Evolutionary conservation across 2,888 invertebrate genomes (phyloP).

Genomic region (Plemyria rubiginata): DNA sequence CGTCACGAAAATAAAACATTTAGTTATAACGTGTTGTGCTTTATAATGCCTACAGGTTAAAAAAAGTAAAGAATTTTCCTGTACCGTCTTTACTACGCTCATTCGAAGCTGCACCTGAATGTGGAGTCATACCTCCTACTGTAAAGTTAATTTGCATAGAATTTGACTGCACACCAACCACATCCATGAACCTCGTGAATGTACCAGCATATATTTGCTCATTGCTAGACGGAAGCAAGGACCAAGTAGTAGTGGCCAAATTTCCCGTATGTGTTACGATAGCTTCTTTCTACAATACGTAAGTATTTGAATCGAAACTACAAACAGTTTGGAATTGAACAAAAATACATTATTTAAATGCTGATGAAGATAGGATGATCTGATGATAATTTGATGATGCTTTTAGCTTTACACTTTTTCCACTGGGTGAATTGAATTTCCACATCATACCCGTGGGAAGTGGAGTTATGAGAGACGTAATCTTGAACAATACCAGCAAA

Average conservation of each 20-base stretch:
- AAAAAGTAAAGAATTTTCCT: constrained; percentile 77
- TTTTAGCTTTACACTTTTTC: constrained; percentile 84
- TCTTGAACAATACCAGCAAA: constrained; percentile 85
- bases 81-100: constrained; percentile 69
- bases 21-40: neutral
- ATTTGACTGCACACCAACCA: constrained; percentile 73
- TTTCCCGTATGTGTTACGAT: constrained; percentile 75
- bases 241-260: constrained; percentile 77
- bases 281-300: constrained; percentile 81
- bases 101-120: constrained; percentile 65
- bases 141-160: constrained; percentile 62
- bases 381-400: neutral
- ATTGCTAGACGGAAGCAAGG: constrained; percentile 72
- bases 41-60: constrained; percentile 55
- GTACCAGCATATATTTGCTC: constrained; percentile 74
- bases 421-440: constrained; percentile 84
- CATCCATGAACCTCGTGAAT: constrained; percentile 71
- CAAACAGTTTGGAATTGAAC: neutral
- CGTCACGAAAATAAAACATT: neutral
- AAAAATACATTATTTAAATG: neutral
- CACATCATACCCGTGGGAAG: constrained; percentile 83
- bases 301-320: constrained; percentile 39
- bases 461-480: constrained; percentile 79
- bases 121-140: constrained; percentile 64
- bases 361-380: no score